Evolutionary conservation across 1,140 invertebrate species (phyloP), one percentile per base, ranked within the genome.

Genomic region (Drosophila kepulauana): DNA sequence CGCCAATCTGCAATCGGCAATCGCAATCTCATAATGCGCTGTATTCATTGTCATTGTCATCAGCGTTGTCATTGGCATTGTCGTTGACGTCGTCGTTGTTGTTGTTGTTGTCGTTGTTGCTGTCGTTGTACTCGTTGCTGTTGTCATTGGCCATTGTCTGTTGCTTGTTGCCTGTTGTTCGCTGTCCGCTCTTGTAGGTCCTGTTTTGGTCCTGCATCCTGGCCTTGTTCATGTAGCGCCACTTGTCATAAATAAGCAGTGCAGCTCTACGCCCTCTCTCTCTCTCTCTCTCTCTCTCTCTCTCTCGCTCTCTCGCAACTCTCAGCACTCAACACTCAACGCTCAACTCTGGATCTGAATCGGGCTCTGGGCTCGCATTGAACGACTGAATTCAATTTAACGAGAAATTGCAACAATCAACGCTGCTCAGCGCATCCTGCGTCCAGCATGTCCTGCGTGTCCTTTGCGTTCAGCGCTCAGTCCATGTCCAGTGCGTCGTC

Each of bases 401-500:
- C 84, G 84, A 89, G 80, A 89, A 88, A 89, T 88, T 88, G 84
- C 84, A 88, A 88, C 84, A 88, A 88, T 88, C 84, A 88, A 78
- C 81, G 78, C 75, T 77, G 61, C 76, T 70, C 45, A 62, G 49
- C 62, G 71, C 71, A 57, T 62, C 71, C 58, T 70, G 63, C 74
- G 25, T n/a, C 49, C 10, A 5, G 0, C 20, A 30, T 28, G 2
- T 33, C 11, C 11, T 15, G 6, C 8, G 11, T 13, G 13, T 38
- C 48, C 48, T 48, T n/a, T 41, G 52, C 8, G 59, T 35, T 6
- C 54, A 13, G 66, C n/a, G 46, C 15, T 16, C 33, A 25, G 46
- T 15, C 51, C 6, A n/a, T 2, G 28, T 43, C 41, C n/a, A 43
- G 41, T n/a, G 41, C 5, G 11, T 7, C 3, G 48, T 10, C 10